Evolutionary conservation across 2,888 invertebrate species (phyloP), one percentile per base, ranked within the genome.

Genomic region (Agrilus cyanescens): DNA sequence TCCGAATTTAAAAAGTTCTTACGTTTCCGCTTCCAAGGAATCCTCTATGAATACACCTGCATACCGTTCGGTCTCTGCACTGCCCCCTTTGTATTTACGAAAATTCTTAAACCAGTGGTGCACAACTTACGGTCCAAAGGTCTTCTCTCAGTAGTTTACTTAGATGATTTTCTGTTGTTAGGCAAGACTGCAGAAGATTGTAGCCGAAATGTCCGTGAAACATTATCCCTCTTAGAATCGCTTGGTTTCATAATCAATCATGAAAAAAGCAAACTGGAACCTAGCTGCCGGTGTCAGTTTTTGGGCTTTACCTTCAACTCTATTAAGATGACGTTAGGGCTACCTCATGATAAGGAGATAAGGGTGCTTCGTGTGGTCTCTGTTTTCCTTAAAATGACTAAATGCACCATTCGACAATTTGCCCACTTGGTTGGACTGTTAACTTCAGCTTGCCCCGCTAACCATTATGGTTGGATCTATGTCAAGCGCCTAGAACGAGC

Each of bases 1-100:
- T 34, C 44, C 18, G 12, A 41, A 12, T 25, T 44, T 38, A 48
- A 43, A 40, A 55, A 53, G 30, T 49, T 41, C 34, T 42, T 55
- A 32, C 37, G 52, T 7, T 56, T 57, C 33, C 10, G 10, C 4
- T 57, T 51, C 37, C 12, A 47, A 12, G 45, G 35, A 0, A 46
- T 43, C 7, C 6, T 50, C n/a, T 57, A 45, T 38, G 46, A 55
- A 40, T 57, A 51, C 35, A 47, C 38, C 7, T 50, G 47, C 13
- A 38, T 56, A 6, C 57, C 56, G 8, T 54, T 55, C 37, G 54
- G 54, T 7, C 16, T 57, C 7, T 50, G 40, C 13, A 44, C 43
- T 6, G 50, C 49, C 4, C 52, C 56, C 7, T 53, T 40, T 34
- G 36, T 55, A 10, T 56, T 56, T 41, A 55, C 57, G 6, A 57